Evolutionary conservation across 2,797 vertebrate genomes (phyloP).

Genomic region (Lacerta bilineata): DNA sequence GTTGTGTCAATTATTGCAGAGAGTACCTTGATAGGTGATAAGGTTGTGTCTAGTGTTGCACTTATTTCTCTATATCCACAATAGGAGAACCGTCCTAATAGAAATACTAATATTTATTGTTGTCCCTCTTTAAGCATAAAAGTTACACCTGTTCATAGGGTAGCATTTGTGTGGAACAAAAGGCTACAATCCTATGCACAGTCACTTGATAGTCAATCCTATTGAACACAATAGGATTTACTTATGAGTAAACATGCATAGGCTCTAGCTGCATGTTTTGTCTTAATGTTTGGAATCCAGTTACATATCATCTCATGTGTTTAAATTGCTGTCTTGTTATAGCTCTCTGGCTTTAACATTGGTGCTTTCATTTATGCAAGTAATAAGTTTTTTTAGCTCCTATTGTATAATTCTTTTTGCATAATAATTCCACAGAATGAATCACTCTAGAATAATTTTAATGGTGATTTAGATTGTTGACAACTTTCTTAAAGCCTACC

Average conservation of each 20-base stretch:
- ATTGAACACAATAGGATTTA: neutral
- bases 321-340: neutral
- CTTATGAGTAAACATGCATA: neutral
- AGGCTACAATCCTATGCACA: neutral
- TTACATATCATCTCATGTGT: neutral
- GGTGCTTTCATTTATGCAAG: fast-evolving
- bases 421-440: neutral
- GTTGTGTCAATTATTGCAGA: neutral
- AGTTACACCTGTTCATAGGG: neutral
- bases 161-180: neutral
- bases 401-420: neutral
- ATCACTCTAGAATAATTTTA: neutral
- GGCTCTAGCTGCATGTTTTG: neutral
- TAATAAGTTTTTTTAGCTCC: neutral
- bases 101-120: neutral
- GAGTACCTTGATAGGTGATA: neutral
- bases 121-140: neutral
- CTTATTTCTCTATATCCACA: neutral
- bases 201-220: neutral
- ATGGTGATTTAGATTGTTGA: neutral
- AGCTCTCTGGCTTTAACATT: neutral
- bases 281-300: neutral
- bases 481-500: neutral
- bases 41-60: neutral
- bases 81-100: neutral